Evolutionary conservation across 2,113 vertebrate species (phyloP).

Genomic region (Cygnus atratus): DNA sequence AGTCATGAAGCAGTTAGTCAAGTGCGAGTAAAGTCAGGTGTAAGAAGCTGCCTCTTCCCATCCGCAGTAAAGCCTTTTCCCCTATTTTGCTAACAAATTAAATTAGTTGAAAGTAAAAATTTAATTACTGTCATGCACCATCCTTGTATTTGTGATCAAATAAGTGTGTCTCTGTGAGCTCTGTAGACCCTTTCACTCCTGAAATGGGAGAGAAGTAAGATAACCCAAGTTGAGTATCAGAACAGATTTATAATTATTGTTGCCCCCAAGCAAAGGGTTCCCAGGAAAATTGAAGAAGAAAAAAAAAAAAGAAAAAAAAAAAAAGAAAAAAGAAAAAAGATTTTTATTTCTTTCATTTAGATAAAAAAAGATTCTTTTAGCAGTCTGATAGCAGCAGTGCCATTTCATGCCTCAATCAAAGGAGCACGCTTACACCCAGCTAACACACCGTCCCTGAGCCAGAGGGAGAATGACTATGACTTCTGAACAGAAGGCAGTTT

Average conservation of each 20-base stretch:
- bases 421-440: background rate
- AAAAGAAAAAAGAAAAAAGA: background rate
- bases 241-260: conserved; percentile 1
- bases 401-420: background rate
- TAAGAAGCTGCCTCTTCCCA: conserved; percentile 52
- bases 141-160: conserved; percentile 59
- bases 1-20: conserved; percentile 71
- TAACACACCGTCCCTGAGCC: background rate
- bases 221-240: conserved; percentile 2
- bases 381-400: background rate
- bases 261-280: background rate
- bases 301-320: too few species aligned
- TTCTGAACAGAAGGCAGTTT: background rate
- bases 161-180: background rate
- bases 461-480: background rate
- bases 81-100: conserved; percentile 66
- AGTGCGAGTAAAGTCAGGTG: conserved; percentile 68
- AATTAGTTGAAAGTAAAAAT: conserved; percentile 74
- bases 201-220: conserved; percentile 10
- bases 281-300: background rate
- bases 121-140: conserved; percentile 68
- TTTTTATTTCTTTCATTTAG: background rate
- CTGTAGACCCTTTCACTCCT: background rate
- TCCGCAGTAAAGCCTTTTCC: conserved; percentile 51
- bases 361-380: background rate